Percentiles rank a stretch among this genome's conserved stretches.
Evolutionary conservation across 2,113 vertebrate genomes (phyloP).

Genomic region (Tonatia bakeri): DNA sequence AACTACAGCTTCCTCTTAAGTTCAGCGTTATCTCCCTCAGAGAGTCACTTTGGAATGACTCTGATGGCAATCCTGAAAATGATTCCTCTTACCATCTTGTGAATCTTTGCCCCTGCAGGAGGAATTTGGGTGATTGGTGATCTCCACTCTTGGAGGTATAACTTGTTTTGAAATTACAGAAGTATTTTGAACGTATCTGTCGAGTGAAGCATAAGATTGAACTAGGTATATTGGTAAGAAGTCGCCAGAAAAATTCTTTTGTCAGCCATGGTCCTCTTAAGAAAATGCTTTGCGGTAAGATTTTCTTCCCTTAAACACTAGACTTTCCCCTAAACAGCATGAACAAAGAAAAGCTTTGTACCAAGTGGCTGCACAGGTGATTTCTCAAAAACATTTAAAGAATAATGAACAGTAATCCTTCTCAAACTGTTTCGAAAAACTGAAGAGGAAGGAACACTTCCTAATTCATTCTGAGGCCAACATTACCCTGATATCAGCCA

Average conservation of each 20-base stretch:
- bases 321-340: neutral
- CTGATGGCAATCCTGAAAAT: neutral
- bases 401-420: neutral
- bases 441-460: neutral
- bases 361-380: neutral
- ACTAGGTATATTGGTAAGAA: neutral
- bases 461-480: neutral
- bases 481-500: neutral
- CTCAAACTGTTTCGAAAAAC: neutral
- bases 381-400: neutral
- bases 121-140: neutral
- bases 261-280: neutral
- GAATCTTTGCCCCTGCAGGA: neutral
- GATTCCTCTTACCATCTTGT: neutral
- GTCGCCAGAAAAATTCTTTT: neutral
- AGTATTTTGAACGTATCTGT: neutral
- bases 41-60: neutral
- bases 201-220: neutral
- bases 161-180: neutral
- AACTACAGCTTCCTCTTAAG: neutral
- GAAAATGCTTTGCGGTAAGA: neutral
- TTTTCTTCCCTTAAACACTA: slow-evolving; percentile 1
- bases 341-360: neutral
- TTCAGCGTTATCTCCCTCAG: neutral
- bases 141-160: neutral